These are phyloP conservation scores for Onychostruthus taczanowskii DNA, from an alignment of 2,113 vertebrate species.

Conservation along the genomic window DNA sequence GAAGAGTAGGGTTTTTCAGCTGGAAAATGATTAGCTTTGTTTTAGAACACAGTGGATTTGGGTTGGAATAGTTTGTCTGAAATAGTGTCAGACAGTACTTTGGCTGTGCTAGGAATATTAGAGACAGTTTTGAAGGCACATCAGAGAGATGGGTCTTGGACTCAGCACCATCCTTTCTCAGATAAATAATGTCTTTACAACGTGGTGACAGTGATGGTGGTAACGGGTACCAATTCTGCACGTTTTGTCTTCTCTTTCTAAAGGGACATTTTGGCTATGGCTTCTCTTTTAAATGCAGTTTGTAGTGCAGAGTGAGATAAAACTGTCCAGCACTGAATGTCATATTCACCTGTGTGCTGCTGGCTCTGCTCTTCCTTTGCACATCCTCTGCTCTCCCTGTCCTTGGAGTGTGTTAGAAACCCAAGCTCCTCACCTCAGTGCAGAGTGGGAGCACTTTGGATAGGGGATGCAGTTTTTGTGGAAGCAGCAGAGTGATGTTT, in stretches of 20 bases:
- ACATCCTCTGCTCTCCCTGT: background rate
- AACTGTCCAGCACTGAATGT: fast-evolving
- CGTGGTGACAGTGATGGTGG: background rate
- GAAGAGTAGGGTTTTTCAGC: background rate
- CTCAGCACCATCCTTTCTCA: background rate
- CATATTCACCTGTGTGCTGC: fast-evolving
- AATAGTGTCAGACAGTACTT: background rate
- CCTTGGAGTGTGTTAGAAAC: background rate
- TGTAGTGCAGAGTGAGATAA: background rate
- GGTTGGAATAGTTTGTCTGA: background rate
- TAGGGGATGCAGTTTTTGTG: background rate
- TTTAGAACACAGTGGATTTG: background rate
- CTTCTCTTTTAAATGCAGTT: background rate
- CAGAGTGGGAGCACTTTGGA: background rate
- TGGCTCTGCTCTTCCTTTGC: background rate
- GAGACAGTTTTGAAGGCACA: background rate
- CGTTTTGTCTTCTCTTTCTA: background rate
- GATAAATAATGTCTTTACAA: background rate
- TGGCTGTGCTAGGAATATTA: fast-evolving
- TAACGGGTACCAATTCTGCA: fast-evolving
- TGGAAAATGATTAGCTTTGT: background rate
- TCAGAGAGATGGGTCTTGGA: background rate
- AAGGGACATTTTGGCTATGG: background rate
- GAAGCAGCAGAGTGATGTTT: background rate
- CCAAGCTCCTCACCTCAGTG: background rate